Conservation (phyloP, 2,797 vertebrate species). For the Tiaroga cobitis region DNA sequence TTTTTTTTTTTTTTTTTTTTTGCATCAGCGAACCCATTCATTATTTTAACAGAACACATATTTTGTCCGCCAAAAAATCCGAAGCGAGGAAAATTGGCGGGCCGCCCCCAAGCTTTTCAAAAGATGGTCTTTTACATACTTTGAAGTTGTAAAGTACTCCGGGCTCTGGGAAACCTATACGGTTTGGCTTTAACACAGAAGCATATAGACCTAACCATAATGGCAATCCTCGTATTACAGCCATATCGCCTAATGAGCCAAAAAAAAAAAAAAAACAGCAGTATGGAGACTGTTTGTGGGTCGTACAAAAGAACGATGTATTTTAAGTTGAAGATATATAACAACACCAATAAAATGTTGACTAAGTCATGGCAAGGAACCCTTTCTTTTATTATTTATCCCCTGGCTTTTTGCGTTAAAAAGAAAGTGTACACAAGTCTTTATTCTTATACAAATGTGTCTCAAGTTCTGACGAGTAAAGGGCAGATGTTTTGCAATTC, state of each 20-base stretch:
- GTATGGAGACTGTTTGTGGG: not conserved
- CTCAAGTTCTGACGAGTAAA: constrained; percentile 75
- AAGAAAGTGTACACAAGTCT: constrained; percentile 62
- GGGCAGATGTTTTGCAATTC: constrained; percentile 88
- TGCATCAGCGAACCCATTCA: constrained; percentile 54
- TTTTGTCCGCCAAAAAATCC: constrained; percentile 70
- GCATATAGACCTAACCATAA: not conserved
- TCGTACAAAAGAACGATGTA: not conserved
- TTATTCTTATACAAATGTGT: constrained; percentile 80
- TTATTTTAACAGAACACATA: constrained; percentile 57
- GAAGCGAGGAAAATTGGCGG: constrained; percentile 79
- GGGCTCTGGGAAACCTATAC: constrained; percentile 72
- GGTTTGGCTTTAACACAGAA: constrained; percentile 54
- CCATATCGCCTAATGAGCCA: not conserved
- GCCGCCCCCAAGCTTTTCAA: constrained; percentile 76
- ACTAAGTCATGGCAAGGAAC: not conserved
- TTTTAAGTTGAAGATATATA: not conserved
- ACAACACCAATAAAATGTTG: not conserved
- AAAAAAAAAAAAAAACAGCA: not conserved
- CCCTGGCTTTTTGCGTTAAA: constrained; percentile 65
- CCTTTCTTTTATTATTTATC: not conserved
- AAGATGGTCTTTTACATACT: constrained; percentile 77
- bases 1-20: constrained; percentile 1
- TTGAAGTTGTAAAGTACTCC: constrained; percentile 70
- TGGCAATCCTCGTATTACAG: constrained; percentile 29